Evolutionary conservation across 2,888 invertebrate genomes (phyloP).

Genomic region (Cynaeus angustus): DNA sequence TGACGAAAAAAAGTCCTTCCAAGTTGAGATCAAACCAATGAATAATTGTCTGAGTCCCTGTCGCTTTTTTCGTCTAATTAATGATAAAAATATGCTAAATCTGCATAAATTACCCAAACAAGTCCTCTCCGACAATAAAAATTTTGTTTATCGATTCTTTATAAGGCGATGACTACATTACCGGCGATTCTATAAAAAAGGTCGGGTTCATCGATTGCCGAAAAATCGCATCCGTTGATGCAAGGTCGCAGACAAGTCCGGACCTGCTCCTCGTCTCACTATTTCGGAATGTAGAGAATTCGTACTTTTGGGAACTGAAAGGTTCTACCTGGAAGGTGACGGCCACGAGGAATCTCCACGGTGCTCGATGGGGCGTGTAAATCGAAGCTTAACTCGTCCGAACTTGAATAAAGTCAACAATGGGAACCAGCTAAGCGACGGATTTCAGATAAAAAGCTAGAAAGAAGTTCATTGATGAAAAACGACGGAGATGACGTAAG

Average conservation of each 20-base stretch:
- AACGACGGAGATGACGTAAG: conserved; percentile 27
- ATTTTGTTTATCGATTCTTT: conserved; percentile 46
- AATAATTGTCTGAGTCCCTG: conserved; percentile 14
- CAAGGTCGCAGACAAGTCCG: conserved; percentile 37
- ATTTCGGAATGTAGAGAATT: conserved; percentile 53
- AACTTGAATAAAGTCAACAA: conserved; percentile 40
- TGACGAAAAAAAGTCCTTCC: not conserved
- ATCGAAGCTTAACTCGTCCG: conserved; percentile 28
- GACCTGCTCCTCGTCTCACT: conserved; percentile 46
- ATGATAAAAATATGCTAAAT: conserved; percentile 29
- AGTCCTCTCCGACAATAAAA: conserved; percentile 40
- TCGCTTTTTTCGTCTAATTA: conserved; percentile 29
- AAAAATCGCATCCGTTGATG: conserved; percentile 33
- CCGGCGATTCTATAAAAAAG: conserved; percentile 13
- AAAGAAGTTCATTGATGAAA: conserved; percentile 26
- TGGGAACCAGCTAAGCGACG: conserved; percentile 12
- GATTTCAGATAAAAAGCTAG: conserved; percentile 23
- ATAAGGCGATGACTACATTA: conserved; percentile 48
- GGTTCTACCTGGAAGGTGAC: conserved; percentile 53
- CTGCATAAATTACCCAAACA: conserved; percentile 42
- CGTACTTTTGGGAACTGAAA: conserved; percentile 45
- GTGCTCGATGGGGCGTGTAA: conserved; percentile 43
- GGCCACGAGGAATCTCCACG: conserved; percentile 42
- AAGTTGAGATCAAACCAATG: not conserved
- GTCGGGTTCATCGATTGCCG: conserved; percentile 39